Evolutionary conservation across 1,140 invertebrate species (phyloP).

Genomic region (Medauroidea extradentata): DNA sequence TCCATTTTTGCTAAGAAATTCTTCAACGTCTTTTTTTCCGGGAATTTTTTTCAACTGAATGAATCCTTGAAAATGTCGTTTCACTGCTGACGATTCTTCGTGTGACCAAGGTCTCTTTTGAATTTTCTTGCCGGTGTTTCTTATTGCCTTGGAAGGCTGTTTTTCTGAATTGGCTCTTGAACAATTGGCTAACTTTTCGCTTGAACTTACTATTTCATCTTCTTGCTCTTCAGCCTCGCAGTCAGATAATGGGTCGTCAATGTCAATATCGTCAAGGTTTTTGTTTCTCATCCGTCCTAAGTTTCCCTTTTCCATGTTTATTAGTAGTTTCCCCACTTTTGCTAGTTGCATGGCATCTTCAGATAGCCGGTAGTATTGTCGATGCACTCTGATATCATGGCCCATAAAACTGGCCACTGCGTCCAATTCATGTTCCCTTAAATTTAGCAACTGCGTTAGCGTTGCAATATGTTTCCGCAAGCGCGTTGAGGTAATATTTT

Average conservation of each 20-base stretch:
- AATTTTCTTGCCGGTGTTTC: too few species aligned
- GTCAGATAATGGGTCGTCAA: background rate
- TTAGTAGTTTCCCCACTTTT: constrained; percentile 8
- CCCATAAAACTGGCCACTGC: constrained; percentile 20
- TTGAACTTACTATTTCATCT: too few species aligned
- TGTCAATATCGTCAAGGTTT: constrained; percentile 3
- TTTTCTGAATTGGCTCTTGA: too few species aligned
- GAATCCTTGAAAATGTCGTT: too few species aligned
- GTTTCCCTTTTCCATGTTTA: constrained; percentile 5
- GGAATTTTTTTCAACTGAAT: too few species aligned
- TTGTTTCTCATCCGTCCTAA: background rate
- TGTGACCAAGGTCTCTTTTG: too few species aligned
- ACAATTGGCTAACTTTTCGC: too few species aligned
- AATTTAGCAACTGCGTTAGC: constrained; percentile 2
- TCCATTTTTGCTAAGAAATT: too few species aligned
- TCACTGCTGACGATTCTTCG: too few species aligned
- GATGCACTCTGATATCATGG: constrained; percentile 20
- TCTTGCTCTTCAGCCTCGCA: background rate
- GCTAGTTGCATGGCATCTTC: constrained; percentile 5
- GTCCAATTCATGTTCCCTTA: constrained; percentile 4
- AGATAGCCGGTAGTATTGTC: constrained; percentile 17
- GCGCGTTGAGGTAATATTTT: constrained; percentile 11
- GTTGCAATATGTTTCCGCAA: constrained; percentile 26
- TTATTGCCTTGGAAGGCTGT: too few species aligned
- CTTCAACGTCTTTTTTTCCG: too few species aligned